Conservation (phyloP, 2,797 vertebrate genomes). For the Periparus ater region DNA sequence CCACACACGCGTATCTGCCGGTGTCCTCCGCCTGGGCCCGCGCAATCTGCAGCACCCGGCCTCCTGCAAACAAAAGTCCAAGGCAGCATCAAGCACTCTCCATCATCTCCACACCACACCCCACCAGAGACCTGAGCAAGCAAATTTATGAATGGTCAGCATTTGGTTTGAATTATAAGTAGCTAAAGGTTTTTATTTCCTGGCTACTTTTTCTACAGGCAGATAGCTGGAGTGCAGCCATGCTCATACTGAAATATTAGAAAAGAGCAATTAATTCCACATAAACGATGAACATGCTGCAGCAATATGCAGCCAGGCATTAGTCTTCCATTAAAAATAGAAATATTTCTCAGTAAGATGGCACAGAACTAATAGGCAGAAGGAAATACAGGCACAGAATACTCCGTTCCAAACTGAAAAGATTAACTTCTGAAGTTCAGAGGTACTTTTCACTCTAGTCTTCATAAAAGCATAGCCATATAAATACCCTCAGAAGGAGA, state of each 20-base stretch:
- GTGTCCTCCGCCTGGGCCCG: slow-evolving; percentile 84
- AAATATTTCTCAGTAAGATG: neutral
- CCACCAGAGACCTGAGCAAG: neutral
- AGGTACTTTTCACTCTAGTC: neutral
- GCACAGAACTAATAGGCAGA: neutral
- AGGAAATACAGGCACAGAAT: neutral
- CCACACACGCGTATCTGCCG: slow-evolving; percentile 90
- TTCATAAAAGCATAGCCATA: neutral
- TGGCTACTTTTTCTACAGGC: neutral
- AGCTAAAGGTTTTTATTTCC: neutral
- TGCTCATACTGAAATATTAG: neutral
- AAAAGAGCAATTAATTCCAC: neutral
- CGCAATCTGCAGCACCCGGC: slow-evolving; percentile 89
- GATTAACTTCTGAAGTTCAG: neutral
- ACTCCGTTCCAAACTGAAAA: neutral
- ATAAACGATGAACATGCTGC: neutral
- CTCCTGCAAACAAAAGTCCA: slow-evolving; percentile 77
- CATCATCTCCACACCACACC: neutral
- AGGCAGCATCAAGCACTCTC: neutral
- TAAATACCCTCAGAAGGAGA: neutral
- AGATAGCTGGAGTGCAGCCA: neutral
- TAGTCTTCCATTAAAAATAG: neutral
- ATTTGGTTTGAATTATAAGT: slow-evolving; percentile 10
- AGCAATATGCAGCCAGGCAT: neutral
- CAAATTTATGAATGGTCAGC: neutral